Base-by-base conservation (phyloP, 1,140 invertebrate species). In the Aphaenogaster rudis region DNA sequence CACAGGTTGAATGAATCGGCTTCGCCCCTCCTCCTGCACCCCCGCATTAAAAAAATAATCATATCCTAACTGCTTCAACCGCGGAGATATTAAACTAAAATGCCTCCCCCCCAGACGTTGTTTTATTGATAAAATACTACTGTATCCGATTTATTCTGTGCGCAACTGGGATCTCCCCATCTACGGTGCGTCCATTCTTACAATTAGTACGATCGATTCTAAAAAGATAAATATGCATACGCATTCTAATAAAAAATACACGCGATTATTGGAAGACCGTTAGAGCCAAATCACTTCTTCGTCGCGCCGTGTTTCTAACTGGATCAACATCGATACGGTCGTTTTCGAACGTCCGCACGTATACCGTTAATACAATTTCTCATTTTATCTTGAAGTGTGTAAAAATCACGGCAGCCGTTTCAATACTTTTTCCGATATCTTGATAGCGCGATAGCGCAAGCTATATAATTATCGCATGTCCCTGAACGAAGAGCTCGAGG, bases 361-460 rank as follows among this genome's bases (percentile, higher is more conserved):
- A 33, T 50, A 72, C 79, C 67, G 80, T 63, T 74, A n/a, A n/a
- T n/a, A 28, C n/a, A 45, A 50, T 74, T 84, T 45, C 33, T 28
- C 17, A 74, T 84, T 72, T 84, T 74, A 84, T 84, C 71, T 76
- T n/a, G n/a, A 21, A 45, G 42, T 8, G 42, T 17, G 13, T 6
- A 82, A 59, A 61, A 61, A 21, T 36, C 17, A 39, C 52, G 15
- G 4, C 17, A n/a, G 39, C 15, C 67, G 9, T 17, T 71, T 42
- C 7, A 72, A 21, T 45, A 57, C 11, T 59, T 72, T 59, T 59
- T 42, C 11, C 17, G n/a, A 48, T 78, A 61, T 64, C 36, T 17
- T 6, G 52, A 82, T 82, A 48, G 6, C 52, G 3, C 6, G 79
- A 82, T 48, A 59, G 11, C 52, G 33, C 52, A 45, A 11, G 28